Conservation (phyloP, 2,113 vertebrate species). For the Petroica traversi region DNA sequence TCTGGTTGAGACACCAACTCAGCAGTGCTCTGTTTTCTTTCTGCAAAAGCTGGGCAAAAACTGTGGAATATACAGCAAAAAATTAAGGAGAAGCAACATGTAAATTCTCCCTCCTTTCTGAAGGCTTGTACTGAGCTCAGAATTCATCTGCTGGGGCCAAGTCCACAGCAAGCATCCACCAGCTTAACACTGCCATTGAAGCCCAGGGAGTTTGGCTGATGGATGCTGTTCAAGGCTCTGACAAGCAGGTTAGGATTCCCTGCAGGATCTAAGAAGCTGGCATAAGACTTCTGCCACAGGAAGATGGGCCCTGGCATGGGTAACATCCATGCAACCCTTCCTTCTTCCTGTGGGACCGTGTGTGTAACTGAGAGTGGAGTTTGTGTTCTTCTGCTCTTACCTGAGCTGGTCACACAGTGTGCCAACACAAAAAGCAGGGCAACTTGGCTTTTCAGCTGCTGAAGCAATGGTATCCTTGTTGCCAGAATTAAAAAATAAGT, state of each 20-base stretch:
- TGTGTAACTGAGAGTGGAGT: background rate
- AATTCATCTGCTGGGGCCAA: conserved; percentile 8
- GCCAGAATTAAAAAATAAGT: background rate
- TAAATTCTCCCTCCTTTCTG: conserved; percentile 18
- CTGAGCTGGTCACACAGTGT: background rate
- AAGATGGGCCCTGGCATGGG: background rate
- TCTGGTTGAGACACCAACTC: conserved; percentile 70
- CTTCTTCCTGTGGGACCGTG: background rate
- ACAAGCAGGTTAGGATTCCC: background rate
- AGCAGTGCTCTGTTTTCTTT: conserved; percentile 70
- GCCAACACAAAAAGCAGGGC: background rate
- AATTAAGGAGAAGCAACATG: background rate
- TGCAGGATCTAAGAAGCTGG: background rate
- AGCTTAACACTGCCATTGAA: conserved; percentile 8
- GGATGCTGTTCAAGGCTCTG: conserved; percentile 32
- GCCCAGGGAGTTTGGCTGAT: conserved; percentile 27
- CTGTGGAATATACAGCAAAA: conserved; percentile 70
- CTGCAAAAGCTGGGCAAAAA: conserved; percentile 85
- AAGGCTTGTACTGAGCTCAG: conserved; percentile 51
- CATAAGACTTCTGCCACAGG: background rate
- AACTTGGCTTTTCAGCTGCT: conserved; percentile 17
- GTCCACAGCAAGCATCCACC: conserved; percentile 8
- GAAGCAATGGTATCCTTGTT: background rate
- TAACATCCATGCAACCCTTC: background rate
- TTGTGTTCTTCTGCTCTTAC: background rate